These are phyloP conservation scores for Isichthys henryi DNA, from an alignment of 2,113 vertebrate genomes.

Conservation along the genomic window DNA sequence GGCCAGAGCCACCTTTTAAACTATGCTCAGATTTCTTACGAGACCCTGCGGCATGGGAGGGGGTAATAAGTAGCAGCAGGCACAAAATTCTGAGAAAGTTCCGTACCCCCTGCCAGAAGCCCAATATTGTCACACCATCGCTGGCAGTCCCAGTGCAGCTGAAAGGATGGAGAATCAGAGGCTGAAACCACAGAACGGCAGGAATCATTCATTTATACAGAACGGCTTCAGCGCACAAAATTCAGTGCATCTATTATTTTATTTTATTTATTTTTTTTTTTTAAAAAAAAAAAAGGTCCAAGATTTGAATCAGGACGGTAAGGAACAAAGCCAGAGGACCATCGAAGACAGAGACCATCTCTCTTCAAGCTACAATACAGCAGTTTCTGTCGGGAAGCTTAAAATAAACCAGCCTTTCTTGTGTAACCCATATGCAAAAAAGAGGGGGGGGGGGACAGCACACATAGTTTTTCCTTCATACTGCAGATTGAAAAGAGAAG, in stretches of 20 bases:
- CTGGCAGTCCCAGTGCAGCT: neutral
- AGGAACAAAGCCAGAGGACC: neutral
- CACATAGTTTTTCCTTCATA: slow-evolving; percentile 6
- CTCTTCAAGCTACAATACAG: neutral
- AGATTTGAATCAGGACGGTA: neutral
- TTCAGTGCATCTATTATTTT: neutral
- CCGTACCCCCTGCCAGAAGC: neutral
- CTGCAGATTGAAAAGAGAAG: neutral
- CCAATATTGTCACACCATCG: neutral
- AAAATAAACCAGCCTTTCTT: neutral
- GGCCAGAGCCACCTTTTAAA: neutral
- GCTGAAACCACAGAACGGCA: neutral
- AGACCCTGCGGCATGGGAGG: neutral
- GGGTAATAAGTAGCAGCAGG: neutral
- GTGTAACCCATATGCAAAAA: slow-evolving; percentile 3
- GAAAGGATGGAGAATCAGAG: neutral
- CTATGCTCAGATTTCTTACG: neutral
- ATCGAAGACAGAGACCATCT: slow-evolving; percentile 5
- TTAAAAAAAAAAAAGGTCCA: neutral
- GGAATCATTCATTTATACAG: neutral
- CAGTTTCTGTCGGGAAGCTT: neutral
- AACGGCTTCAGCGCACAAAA: neutral
- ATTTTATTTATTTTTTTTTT: neutral
- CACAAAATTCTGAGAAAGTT: neutral
- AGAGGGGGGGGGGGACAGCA: neutral